phyloP scores from a whole-genome alignment of 2,797 vertebrate genomes.

The Eutrigla gurnardus region DNA sequence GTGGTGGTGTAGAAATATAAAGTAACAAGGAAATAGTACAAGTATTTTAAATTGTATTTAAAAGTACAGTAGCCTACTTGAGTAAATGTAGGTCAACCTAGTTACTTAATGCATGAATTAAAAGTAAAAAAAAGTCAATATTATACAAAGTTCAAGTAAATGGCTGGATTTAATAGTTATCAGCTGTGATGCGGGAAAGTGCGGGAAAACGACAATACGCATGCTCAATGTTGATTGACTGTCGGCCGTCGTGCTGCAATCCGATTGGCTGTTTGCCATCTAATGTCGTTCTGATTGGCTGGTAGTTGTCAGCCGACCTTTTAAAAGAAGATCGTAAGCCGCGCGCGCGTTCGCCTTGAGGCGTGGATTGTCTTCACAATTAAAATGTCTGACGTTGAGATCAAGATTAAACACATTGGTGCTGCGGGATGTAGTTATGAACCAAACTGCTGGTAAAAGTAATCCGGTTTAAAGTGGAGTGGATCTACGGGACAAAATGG shows the following conservation, averaged over 20 bases:
- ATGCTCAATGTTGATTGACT: background rate
- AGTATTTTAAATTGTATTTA: background rate
- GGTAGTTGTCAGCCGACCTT: background rate
- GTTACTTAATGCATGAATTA: background rate
- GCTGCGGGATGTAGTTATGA: background rate
- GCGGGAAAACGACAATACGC: background rate
- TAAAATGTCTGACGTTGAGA: background rate
- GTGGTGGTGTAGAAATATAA: too few relatives aligned
- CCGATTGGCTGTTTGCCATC: background rate
- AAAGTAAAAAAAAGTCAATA: rapidly evolving
- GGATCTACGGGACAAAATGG: background rate
- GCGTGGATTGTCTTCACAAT: background rate
- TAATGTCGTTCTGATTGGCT: background rate
- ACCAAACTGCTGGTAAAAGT: background rate
- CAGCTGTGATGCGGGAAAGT: too few relatives aligned
- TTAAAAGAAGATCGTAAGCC: background rate
- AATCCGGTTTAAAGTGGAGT: background rate
- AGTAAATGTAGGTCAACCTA: background rate
- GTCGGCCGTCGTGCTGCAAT: background rate
- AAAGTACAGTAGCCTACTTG: background rate
- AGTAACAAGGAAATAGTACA: too few relatives aligned
- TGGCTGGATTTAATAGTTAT: too few relatives aligned
- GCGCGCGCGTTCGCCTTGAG: rapidly evolving
- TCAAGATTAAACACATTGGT: background rate
- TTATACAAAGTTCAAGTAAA: background rate